phyloP scores from a whole-genome alignment of 1,140 invertebrate species.

The Halictus rubicundus region DNA sequence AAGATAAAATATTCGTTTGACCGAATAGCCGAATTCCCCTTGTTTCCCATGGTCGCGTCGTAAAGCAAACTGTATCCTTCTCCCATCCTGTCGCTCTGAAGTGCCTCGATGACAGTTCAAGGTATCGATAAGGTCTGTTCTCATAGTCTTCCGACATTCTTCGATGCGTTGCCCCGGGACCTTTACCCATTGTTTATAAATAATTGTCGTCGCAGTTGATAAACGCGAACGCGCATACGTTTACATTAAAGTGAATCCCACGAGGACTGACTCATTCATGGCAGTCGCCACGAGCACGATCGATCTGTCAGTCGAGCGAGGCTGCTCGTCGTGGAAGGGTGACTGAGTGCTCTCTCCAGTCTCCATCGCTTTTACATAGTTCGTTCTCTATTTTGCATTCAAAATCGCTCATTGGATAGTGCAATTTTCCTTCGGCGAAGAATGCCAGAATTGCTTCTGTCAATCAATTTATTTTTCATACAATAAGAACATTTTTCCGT shows the following conservation, averaged over 20 bases:
- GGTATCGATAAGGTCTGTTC: constrained; percentile 44
- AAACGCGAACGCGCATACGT: constrained; percentile 33
- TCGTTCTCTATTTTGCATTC: not conserved
- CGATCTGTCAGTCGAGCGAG: constrained; percentile 49
- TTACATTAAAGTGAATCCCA: constrained; percentile 38
- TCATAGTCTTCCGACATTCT: constrained; percentile 2
- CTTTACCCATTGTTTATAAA: constrained; percentile 50
- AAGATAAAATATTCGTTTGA: no score
- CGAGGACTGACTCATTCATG: constrained; percentile 47
- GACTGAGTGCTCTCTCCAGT: not conserved
- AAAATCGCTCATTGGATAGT: not conserved
- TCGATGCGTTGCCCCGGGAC: not conserved
- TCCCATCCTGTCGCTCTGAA: not conserved
- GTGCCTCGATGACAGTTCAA: constrained; percentile 19
- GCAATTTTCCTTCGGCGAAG: not conserved
- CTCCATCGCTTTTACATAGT: not conserved
- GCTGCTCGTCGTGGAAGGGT: constrained; percentile 38
- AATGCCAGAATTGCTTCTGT: not conserved
- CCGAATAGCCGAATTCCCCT: not conserved
- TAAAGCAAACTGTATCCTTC: constrained; percentile 10
- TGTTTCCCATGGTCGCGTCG: not conserved
- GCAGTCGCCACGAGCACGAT: constrained; percentile 8
- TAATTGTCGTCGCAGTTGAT: constrained; percentile 22
- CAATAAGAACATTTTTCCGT: no score
- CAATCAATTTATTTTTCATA: not conserved